Evolutionary conservation across 2,113 vertebrate genomes (phyloP).

Genomic region (Girardinichthys multiradiatus): DNA sequence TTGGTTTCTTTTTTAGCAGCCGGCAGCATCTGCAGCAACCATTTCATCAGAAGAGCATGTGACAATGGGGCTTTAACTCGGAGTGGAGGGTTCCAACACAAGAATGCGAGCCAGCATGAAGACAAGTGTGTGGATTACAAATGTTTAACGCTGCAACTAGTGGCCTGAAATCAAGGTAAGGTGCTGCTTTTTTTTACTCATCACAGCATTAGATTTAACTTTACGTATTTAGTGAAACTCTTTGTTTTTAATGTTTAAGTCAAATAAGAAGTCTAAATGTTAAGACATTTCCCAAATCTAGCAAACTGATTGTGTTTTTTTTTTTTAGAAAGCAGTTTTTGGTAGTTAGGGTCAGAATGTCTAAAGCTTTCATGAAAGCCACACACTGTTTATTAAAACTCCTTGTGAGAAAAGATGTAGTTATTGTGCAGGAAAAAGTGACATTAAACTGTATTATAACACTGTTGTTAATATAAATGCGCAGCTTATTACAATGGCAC

Average conservation of each 20-base stretch:
- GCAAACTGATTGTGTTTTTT: not conserved
- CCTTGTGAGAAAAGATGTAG: not conserved
- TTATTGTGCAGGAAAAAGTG: not conserved
- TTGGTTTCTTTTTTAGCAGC: not conserved
- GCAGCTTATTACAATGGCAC: not conserved
- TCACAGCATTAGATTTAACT: not conserved
- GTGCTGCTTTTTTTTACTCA: not conserved
- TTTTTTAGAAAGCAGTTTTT: not conserved
- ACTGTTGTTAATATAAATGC: not conserved
- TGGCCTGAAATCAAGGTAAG: slow-evolving; percentile 59
- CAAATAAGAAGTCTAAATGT: not conserved
- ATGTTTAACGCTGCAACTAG: slow-evolving; percentile 9
- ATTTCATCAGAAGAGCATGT: slow-evolving; percentile 51
- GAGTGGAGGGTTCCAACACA: slow-evolving; percentile 28
- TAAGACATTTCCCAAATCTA: not conserved
- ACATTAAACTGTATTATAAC: not conserved
- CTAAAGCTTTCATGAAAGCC: not conserved
- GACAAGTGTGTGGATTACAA: not conserved
- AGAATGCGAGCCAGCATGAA: slow-evolving; percentile 24
- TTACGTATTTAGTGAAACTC: not conserved
- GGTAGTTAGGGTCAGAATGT: not conserved
- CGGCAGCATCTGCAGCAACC: not conserved
- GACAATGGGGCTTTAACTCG: slow-evolving; percentile 21
- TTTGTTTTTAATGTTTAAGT: not conserved
- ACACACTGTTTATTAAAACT: not conserved